Conservation (phyloP, 2,888 invertebrate species). For the Lasioglossum leucozonium region DNA sequence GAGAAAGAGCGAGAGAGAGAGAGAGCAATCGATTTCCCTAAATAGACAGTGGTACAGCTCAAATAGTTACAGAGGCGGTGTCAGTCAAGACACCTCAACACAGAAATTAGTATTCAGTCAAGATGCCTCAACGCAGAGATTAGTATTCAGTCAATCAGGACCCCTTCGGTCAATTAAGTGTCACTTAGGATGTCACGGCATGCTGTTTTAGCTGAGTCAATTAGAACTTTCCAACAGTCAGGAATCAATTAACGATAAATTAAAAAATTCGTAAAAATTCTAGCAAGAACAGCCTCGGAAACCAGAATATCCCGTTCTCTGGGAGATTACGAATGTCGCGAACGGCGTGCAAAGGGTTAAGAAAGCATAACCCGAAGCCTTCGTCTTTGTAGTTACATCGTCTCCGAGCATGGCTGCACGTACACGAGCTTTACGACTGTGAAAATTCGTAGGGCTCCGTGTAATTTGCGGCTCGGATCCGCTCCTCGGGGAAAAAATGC, state of each 20-base stretch:
- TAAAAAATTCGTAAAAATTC: not conserved
- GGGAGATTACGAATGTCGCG: not conserved
- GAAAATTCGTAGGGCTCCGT: conserved; percentile 3
- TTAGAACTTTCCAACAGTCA: too few species aligned
- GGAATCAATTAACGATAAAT: too few species aligned
- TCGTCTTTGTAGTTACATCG: not conserved
- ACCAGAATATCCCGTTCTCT: not conserved
- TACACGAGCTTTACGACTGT: not conserved
- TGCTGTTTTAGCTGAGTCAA: too few species aligned
- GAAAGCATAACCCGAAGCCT: not conserved
- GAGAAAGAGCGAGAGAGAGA: too few species aligned
- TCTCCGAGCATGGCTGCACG: not conserved
- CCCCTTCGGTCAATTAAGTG: not conserved
- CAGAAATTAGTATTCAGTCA: not conserved
- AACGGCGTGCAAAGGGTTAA: not conserved
- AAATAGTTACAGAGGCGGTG: not conserved
- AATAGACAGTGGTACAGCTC: not conserved
- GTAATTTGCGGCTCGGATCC: conserved; percentile 26
- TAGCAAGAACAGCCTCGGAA: not conserved
- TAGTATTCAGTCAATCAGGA: not conserved
- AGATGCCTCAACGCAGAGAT: not conserved
- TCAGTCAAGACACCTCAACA: not conserved
- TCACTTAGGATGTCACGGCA: not conserved
- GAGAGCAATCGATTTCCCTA: not conserved
- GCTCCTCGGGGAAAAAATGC: conserved; percentile 17